Conservation (phyloP, 2,797 vertebrate genomes). For the Valencia hispanica region DNA sequence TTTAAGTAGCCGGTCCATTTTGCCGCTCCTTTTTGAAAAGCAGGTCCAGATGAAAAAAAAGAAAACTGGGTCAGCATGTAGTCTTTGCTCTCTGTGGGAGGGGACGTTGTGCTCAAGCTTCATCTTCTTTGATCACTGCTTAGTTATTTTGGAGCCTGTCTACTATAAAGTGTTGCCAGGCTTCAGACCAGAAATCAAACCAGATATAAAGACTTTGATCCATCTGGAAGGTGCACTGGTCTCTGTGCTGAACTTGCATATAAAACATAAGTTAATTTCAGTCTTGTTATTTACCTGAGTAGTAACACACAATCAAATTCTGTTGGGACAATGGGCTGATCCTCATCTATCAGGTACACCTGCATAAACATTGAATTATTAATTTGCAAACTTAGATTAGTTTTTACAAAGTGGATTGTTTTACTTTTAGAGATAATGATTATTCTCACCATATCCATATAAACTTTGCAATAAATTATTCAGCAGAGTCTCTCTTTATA, state of each 20-base stretch:
- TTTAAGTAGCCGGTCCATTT: constrained; percentile 27
- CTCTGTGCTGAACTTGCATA: constrained; percentile 10
- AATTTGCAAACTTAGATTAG: constrained; percentile 27
- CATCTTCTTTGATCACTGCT: constrained; percentile 61
- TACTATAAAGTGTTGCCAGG: constrained; percentile 25
- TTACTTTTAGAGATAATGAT: constrained; percentile 34
- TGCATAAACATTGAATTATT: constrained; percentile 24
- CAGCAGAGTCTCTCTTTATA: constrained; percentile 1
- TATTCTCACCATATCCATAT: background rate
- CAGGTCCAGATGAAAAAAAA: constrained; percentile 18
- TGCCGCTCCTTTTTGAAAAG: constrained; percentile 34
- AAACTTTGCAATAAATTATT: constrained; percentile 12
- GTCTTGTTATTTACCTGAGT: background rate
- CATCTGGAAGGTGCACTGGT: constrained; percentile 11
- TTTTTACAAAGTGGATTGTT: constrained; percentile 34
- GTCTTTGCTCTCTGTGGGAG: constrained; percentile 41
- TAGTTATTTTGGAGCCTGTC: constrained; percentile 45
- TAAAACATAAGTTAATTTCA: constrained; percentile 20
- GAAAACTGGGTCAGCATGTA: constrained; percentile 64
- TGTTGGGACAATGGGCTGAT: constrained; percentile 9
- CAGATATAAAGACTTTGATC: constrained; percentile 24
- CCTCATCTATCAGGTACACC: constrained; percentile 19
- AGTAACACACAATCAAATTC: constrained; percentile 16
- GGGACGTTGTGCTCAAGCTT: constrained; percentile 24
- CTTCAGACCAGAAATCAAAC: constrained; percentile 42